Evolutionary conservation across 2,888 invertebrate species (phyloP), one percentile per base, ranked within the genome.

Genomic region (Phaedon cochleariae): DNA sequence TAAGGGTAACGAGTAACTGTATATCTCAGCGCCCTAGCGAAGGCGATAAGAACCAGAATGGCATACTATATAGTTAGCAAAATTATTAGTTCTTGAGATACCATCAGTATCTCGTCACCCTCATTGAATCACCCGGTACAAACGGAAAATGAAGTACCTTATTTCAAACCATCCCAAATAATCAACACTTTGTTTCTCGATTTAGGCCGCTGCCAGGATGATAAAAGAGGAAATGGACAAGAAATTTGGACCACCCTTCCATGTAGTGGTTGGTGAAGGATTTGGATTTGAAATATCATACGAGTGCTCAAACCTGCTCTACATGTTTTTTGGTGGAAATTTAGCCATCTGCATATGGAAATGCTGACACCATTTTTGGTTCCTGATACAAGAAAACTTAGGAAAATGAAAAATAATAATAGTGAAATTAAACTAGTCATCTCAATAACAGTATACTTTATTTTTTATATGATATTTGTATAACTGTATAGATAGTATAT

Each of bases 171-270:
- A n/a, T n/a, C n/a, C n/a, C n/a, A 26, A 26, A 26, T 26, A 26
- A 26, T 26, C 26, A n/a, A n/a, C n/a, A n/a, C n/a, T n/a, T n/a
- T 12, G 22, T 52, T 53, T 53, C 3, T 22, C 57, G 37, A 67
- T 69, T 69, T 66, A 96, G 90, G 87, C 89, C 73, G 97, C 97
- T 0, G 96, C 98, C n/a, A 90, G 89, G 74, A 91, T 94, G 88
- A 95, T 98, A 61, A 98, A 98, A 84, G 97, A 98, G 77, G 89
- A 90, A 51, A 91, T 98, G 92, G 98, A 98, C 84, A 96, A 96
- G 84, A 96, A 95, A 82, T 97, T 95, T 83, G 97, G 97, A 2
- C 91, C 95, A 0, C 92, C 95, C 65, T 97, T 97, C 90, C 95
- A 96, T 84, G 95, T 93, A n/a, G 92, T 97, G 0, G 93, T 98